Evolutionary conservation across 2,113 vertebrate genomes (phyloP).

Genomic region (Anas platyrhynchos): DNA sequence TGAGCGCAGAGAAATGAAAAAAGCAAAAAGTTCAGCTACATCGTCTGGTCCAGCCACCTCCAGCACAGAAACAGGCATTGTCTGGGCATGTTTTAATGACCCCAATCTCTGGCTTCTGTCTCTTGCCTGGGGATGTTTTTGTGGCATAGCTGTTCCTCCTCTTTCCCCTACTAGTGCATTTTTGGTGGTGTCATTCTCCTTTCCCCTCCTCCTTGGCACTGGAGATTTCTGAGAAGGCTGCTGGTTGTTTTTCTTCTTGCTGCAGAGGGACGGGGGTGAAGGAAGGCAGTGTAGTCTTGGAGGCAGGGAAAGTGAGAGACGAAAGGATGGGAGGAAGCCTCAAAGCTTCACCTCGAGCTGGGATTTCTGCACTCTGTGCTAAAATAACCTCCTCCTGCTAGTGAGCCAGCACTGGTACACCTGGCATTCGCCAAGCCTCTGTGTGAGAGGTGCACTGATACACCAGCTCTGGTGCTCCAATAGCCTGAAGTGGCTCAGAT

Average conservation of each 20-base stretch:
- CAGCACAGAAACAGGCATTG: conserved; percentile 18
- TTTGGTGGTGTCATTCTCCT: conserved; percentile 39
- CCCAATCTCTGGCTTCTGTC: conserved; percentile 30
- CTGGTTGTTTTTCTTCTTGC: neutral
- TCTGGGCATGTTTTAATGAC: conserved; percentile 60
- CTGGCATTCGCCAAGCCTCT: neutral
- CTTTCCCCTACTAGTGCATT: conserved; percentile 31
- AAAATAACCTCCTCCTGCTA: neutral
- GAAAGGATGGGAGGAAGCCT: neutral
- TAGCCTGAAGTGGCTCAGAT: neutral
- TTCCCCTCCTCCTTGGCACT: neutral
- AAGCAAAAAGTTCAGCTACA: neutral
- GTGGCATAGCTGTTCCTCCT: conserved; percentile 22
- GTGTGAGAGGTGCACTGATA: neutral
- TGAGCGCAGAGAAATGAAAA: neutral
- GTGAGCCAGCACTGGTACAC: neutral
- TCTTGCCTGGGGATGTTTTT: conserved; percentile 54
- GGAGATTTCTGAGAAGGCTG: neutral
- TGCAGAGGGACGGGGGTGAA: neutral
- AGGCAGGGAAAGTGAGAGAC: neutral
- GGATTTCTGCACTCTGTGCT: neutral
- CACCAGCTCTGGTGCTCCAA: neutral
- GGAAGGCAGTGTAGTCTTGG: neutral
- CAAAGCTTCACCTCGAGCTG: neutral
- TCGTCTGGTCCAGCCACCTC: neutral